Conservation (phyloP, 2,113 vertebrate genomes). For the Dromaius novaehollandiae region DNA sequence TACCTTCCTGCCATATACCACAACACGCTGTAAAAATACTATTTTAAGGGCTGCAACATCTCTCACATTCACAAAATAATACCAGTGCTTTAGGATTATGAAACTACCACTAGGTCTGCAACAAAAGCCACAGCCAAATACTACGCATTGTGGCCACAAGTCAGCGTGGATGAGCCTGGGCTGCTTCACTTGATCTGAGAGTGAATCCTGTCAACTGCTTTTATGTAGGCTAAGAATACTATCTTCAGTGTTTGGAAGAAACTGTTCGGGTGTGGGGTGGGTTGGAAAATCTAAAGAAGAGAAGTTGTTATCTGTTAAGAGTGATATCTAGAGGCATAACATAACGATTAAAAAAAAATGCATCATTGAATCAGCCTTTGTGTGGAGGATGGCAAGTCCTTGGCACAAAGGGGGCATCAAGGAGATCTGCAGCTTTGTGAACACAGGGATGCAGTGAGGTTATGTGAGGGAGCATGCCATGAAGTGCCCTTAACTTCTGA, state of each 20-base stretch:
- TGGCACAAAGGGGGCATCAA: not conserved
- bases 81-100: not conserved
- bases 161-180: too few relatives aligned
- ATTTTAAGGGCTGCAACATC: not conserved
- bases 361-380: not conserved
- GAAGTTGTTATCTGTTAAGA: not conserved
- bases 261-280: not conserved
- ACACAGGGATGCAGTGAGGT: not conserved
- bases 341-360: not conserved
- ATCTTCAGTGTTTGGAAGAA: not conserved
- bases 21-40: not conserved
- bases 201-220: not conserved
- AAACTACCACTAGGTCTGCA: not conserved
- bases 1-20: not conserved
- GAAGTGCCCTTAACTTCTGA: not conserved
- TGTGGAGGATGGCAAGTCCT: not conserved
- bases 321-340: not conserved
- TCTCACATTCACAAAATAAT: not conserved
- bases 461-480: fast-evolving
- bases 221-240: not conserved
- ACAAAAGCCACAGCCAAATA: too few relatives aligned
- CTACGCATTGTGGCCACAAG: too few relatives aligned
- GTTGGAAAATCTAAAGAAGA: not conserved
- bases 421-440: not conserved
- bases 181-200: not conserved